Base-by-base conservation (phyloP, 2,797 vertebrate species). In the Galago senegalensis region DNA sequence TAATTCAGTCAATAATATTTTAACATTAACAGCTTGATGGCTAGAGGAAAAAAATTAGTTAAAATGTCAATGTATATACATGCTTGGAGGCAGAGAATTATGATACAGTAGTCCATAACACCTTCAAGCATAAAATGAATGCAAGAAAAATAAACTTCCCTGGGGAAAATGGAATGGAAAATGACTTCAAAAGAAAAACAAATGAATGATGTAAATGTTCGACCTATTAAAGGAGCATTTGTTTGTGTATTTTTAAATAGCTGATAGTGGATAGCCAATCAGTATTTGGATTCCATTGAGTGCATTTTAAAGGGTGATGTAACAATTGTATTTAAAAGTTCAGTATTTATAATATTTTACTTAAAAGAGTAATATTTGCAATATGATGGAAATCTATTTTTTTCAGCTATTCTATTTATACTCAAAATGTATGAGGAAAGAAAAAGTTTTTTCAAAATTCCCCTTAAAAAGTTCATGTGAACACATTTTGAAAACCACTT, bases 141-240 rank as follows among this genome's bases (percentile, higher is more conserved):
- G 80, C 40, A 76, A 90, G 81, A 88, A 93, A 96, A 84, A 92
- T 92, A 95, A 97, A 96, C 96, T 92, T 95, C 14, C 69, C 17
- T 76, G 3, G 27, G 43, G 4, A 72, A 90, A 92, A 5, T 17
- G 6, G 20, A 92, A 80, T 87, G n/a, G 70, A 96, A 95, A 97
- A 83, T 53, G 61, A 96, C 63, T 79, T 95, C 81, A 84, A 94
- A 93, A 94, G 87, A 92, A 94, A 97, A 95, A 87, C 72, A 92
- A 90, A 93, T 69, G 31, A 82, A 69, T 93, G 63, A 63, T 61
- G 20, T 87, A 72, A 97, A 69, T 1, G 13, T 89, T 69, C 16
- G 49, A 0, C 23, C 60, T 61, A 16, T 92, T 90, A 89, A 97
- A 96, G 43, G 14, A 94, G 25, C 80, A 8, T 69, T 91, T 89